Percentiles rank a stretch among this genome's conserved stretches.
Conservation (phyloP, 1,140 invertebrate species). For the Manduca sexta region DNA sequence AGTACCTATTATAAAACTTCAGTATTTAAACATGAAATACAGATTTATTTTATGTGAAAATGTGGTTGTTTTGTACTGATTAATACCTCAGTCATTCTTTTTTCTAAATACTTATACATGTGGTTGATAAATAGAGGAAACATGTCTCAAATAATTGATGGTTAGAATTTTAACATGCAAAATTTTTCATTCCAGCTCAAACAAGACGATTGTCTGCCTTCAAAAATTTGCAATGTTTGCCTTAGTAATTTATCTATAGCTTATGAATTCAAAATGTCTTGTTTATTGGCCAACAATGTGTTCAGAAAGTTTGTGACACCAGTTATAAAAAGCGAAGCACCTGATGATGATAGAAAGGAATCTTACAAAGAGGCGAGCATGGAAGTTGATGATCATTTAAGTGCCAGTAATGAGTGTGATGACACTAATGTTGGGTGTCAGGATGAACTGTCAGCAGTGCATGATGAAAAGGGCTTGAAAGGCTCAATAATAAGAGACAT, state of each 20-base stretch:
- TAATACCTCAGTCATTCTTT: too few species aligned
- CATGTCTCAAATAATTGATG: too few species aligned
- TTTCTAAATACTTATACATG: too few species aligned
- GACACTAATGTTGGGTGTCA: background rate
- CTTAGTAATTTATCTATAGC: slow-evolving; percentile 26
- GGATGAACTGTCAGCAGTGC: background rate
- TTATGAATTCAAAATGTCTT: slow-evolving; percentile 35
- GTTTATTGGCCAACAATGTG: slow-evolving; percentile 19
- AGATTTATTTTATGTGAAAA: too few species aligned
- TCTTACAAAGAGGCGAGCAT: background rate
- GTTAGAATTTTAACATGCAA: too few species aligned
- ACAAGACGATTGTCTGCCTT: slow-evolving; percentile 22
- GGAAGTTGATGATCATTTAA: background rate
- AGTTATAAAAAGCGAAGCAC: background rate
- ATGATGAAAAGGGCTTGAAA: too few species aligned
- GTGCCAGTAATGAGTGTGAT: background rate
- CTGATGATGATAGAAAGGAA: background rate
- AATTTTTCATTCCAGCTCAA: slow-evolving; percentile 25
- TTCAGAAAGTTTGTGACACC: background rate
- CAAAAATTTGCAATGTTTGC: slow-evolving; percentile 30
- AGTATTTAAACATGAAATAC: too few species aligned
- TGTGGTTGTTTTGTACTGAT: too few species aligned
- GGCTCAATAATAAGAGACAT: too few species aligned
- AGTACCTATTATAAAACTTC: too few species aligned
- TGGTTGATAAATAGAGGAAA: too few species aligned